phyloP scores from a whole-genome alignment of 2,888 invertebrate genomes.

The Neoitamus cyanurus region DNA sequence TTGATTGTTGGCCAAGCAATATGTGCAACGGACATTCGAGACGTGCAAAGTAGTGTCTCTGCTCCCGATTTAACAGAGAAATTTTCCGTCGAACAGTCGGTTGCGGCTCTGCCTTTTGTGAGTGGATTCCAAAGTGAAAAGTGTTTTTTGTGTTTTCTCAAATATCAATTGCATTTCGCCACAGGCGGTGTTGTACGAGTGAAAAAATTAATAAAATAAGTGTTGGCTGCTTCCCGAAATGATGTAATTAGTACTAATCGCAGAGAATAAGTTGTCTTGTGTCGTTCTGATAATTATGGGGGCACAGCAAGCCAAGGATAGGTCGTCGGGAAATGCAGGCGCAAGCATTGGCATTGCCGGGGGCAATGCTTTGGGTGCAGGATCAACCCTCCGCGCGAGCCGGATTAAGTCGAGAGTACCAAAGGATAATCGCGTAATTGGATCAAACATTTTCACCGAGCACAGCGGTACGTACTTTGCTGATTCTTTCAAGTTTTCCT shows the following conservation, averaged over 20 bases:
- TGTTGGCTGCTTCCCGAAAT: neutral
- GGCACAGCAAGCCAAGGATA: conserved; percentile 94
- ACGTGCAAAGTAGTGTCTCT: neutral
- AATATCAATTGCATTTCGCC: conserved; percentile 9
- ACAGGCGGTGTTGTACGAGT: neutral
- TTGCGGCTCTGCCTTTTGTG: conserved; percentile 15
- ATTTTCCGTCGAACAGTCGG: neutral
- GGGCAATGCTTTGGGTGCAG: conserved; percentile 61
- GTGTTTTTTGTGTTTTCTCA: conserved; percentile 32
- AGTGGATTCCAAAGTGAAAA: conserved; percentile 41
- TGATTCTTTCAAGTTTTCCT: neutral
- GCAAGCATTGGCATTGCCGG: conserved; percentile 59
- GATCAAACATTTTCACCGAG: conserved; percentile 93
- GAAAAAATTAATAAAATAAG: neutral
- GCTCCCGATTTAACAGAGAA: neutral
- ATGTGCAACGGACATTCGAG: neutral
- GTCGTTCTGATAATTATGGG: conserved; percentile 74
- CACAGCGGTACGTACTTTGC: conserved; percentile 84
- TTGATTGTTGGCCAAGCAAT: neutral
- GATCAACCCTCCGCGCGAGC: conserved; percentile 76
- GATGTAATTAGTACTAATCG: conserved; percentile 15
- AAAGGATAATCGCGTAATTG: conserved; percentile 86
- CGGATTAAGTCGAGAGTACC: conserved; percentile 76
- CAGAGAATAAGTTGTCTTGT: conserved; percentile 61
- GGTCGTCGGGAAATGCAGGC: conserved; percentile 70